phyloP scores from a whole-genome alignment of 2,113 vertebrate species.

The Balaenoptera acutorostrata region DNA sequence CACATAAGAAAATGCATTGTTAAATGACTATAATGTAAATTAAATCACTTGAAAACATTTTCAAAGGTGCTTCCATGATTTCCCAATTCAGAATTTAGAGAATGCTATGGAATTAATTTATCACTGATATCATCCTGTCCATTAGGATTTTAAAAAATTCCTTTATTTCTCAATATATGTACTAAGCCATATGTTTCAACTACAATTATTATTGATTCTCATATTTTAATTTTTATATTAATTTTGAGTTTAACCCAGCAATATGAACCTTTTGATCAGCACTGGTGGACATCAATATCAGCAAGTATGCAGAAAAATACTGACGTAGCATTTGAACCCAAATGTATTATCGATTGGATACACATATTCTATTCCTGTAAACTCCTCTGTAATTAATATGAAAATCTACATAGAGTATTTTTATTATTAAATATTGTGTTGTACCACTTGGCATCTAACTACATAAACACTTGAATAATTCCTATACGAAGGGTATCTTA shows the following conservation, averaged over 20 bases:
- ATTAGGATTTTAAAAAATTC: constrained; percentile 1
- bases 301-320: not conserved
- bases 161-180: not conserved
- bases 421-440: constrained; percentile 13
- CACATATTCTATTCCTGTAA: not conserved
- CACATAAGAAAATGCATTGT: constrained; percentile 23
- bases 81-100: constrained; percentile 45
- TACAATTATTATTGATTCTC: not conserved
- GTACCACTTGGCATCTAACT: not conserved
- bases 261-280: not conserved
- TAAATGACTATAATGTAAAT: constrained; percentile 5
- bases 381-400: constrained; percentile 20
- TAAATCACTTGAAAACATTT: constrained; percentile 4
- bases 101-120: not conserved
- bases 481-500: not conserved
- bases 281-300: not conserved
- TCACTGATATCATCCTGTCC: not conserved
- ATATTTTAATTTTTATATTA: constrained; percentile 18
- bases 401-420: not conserved
- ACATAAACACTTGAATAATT: constrained; percentile 52
- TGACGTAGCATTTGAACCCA: not conserved
- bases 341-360: not conserved
- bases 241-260: not conserved
- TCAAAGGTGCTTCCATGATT: not conserved
- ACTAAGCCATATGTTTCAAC: not conserved